Evolutionary conservation across 2,888 invertebrate genomes (phyloP).

Genomic region (Catocala sponsa): DNA sequence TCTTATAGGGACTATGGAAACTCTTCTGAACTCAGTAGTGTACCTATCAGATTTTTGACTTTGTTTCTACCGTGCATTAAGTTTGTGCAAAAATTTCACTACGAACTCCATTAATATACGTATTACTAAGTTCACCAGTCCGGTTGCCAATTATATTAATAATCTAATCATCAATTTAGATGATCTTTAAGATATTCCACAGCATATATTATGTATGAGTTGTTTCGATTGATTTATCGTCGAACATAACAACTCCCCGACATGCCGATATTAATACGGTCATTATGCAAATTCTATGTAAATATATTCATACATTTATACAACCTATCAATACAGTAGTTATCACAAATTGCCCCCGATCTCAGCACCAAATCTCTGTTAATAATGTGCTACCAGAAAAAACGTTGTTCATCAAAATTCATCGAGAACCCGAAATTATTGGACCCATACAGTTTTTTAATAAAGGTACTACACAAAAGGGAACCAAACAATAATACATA

Average conservation of each 20-base stretch:
- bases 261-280: constrained; percentile 26
- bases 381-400: constrained; percentile 5
- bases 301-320: constrained; percentile 43
- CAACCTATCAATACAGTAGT: constrained; percentile 49
- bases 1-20: no score
- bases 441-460: constrained; percentile 47
- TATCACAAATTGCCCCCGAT: constrained; percentile 38
- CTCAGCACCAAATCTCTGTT: constrained; percentile 9
- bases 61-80: no score
- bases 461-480: constrained; percentile 54
- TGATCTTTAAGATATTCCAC: neutral
- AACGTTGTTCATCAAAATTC: constrained; percentile 9
- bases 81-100: no score
- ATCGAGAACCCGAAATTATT: constrained; percentile 29
- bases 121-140: neutral
- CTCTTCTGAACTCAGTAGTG: no score
- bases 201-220: neutral
- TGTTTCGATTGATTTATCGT: constrained; percentile 15
- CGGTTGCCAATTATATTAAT: neutral
- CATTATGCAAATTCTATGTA: constrained; percentile 42
- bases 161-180: neutral
- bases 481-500: constrained; percentile 26
- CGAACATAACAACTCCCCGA: constrained; percentile 19
- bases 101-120: no score
- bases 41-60: no score